These are phyloP conservation scores for Anadara kagoshimensis DNA, from an alignment of 1,140 invertebrate species.

Conservation along the genomic window DNA sequence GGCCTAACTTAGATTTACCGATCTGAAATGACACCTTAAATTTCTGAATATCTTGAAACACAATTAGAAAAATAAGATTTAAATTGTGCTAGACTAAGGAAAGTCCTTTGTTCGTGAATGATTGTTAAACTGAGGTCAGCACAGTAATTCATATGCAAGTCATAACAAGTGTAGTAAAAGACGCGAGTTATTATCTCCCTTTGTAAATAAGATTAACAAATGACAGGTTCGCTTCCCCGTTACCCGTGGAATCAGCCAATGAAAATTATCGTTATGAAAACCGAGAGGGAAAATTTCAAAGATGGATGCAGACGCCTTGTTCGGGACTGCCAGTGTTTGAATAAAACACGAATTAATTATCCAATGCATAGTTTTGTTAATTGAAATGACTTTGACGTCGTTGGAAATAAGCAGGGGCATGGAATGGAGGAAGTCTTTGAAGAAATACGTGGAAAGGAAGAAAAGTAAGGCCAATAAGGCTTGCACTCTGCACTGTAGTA, in stretches of 20 bases:
- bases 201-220: not conserved
- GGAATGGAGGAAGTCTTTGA: slow-evolving; percentile 58
- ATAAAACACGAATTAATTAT: not conserved
- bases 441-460: slow-evolving; percentile 50
- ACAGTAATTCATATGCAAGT: too few species aligned
- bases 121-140: not conserved
- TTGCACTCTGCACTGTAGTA: not conserved
- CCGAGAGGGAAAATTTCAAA: slow-evolving; percentile 52
- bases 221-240: not conserved
- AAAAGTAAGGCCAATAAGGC: slow-evolving; percentile 38
- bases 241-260: slow-evolving; percentile 47
- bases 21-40: too few species aligned
- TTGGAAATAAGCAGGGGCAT: slow-evolving; percentile 39
- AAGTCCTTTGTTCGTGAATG: too few species aligned
- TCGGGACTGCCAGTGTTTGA: slow-evolving; percentile 8
- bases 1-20: too few species aligned
- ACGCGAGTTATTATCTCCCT: not conserved
- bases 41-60: too few species aligned
- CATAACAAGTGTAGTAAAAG: too few species aligned
- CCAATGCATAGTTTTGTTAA: not conserved
- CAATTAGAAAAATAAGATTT: too few species aligned
- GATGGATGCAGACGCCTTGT: slow-evolving; percentile 49
- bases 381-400: slow-evolving; percentile 49
- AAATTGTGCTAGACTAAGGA: too few species aligned
- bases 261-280: slow-evolving; percentile 37